Evolutionary conservation across 2,797 vertebrate genomes (phyloP).

Genomic region (Cyprinodon diabolis): DNA sequence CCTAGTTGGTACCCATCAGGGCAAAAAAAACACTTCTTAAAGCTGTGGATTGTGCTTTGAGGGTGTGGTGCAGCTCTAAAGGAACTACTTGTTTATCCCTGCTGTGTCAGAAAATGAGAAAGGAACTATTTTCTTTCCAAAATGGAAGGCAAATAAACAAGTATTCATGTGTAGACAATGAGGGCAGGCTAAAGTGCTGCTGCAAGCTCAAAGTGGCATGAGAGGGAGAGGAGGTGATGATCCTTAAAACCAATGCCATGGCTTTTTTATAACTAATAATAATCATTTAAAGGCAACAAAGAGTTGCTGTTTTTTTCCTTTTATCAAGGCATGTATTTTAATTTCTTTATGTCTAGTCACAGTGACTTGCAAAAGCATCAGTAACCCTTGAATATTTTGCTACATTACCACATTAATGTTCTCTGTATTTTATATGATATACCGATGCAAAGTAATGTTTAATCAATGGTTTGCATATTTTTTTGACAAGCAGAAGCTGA

Average conservation of each 20-base stretch:
- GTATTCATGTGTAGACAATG: slow-evolving; percentile 69
- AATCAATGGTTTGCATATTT: not conserved
- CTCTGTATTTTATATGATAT: no score
- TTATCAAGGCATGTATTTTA: no score
- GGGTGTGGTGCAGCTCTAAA: slow-evolving; percentile 68
- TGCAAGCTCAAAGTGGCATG: slow-evolving; percentile 43
- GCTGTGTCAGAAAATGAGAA: slow-evolving; percentile 73
- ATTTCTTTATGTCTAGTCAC: no score
- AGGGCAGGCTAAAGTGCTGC: slow-evolving; percentile 24
- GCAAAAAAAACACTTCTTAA: slow-evolving; percentile 79
- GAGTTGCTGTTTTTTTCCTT: not conserved
- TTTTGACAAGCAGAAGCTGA: not conserved
- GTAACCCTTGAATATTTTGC: no score
- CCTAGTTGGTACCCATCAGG: slow-evolving; percentile 73
- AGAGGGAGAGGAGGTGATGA: slow-evolving; percentile 28
- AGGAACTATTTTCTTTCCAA: slow-evolving; percentile 69
- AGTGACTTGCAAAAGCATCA: no score
- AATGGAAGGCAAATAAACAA: slow-evolving; percentile 78
- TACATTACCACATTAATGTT: no score
- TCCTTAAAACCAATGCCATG: not conserved
- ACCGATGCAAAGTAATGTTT: no score
- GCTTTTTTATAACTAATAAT: not conserved
- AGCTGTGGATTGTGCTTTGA: slow-evolving; percentile 71
- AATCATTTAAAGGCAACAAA: not conserved
- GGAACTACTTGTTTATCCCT: slow-evolving; percentile 78